These are phyloP conservation scores for Carposina sasakii DNA, from an alignment of 1,140 invertebrate species.

Conservation along the genomic window DNA sequence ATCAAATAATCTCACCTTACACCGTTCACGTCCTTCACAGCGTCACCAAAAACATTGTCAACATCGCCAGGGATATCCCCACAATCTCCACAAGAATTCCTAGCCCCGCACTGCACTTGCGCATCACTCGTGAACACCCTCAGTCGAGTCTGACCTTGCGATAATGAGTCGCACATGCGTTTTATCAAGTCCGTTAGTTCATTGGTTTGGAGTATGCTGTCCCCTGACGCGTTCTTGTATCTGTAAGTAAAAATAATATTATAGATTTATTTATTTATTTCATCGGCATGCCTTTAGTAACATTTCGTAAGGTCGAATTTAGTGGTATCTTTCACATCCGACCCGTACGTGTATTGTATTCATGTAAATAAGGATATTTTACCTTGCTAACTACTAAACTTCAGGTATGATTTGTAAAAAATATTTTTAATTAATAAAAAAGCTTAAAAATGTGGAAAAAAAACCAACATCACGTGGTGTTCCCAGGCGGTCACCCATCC, in stretches of 20 bases:
- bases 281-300: too few species aligned
- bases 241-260: slow-evolving; percentile 22
- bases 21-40: too few species aligned
- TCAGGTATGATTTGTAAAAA: too few species aligned
- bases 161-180: slow-evolving; percentile 54
- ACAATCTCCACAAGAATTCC: not conserved
- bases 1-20: too few species aligned
- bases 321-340: too few species aligned
- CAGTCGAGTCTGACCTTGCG: slow-evolving; percentile 27
- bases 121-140: slow-evolving; percentile 33
- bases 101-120: slow-evolving; percentile 32
- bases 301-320: too few species aligned
- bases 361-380: too few species aligned
- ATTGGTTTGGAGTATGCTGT: slow-evolving; percentile 39
- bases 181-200: slow-evolving; percentile 52
- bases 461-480: slow-evolving; percentile 18
- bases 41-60: too few species aligned
- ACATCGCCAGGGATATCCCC: not conserved
- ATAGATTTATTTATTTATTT: not conserved
- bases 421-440: too few species aligned
- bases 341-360: too few species aligned
- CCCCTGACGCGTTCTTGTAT: slow-evolving; percentile 49
- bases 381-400: too few species aligned
- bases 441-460: slow-evolving; percentile 10
- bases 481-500: slow-evolving; percentile 19